Evolutionary conservation across 2,888 invertebrate species (phyloP).

Genomic region (Hesperia comma): DNA sequence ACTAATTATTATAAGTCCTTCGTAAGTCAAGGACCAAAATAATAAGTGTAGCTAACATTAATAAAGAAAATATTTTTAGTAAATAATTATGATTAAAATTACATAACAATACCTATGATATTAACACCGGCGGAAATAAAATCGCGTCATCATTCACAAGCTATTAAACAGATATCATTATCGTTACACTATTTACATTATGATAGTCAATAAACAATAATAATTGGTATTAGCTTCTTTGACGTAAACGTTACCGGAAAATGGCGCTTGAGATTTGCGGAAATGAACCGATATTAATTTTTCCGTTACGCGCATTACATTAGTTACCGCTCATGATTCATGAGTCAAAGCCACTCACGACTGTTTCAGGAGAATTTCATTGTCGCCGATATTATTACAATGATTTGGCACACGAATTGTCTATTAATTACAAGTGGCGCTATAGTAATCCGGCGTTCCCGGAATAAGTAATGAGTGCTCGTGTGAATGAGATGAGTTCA

Average conservation of each 20-base stretch:
- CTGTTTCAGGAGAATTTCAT: conserved; percentile 41
- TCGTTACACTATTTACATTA: not conserved
- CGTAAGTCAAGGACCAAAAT: too few species aligned
- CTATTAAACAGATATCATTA: not conserved
- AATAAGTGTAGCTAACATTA: too few species aligned
- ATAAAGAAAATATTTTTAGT: too few species aligned
- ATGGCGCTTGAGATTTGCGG: conserved; percentile 6
- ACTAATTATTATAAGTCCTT: too few species aligned
- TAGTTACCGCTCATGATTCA: not conserved
- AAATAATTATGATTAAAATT: too few species aligned
- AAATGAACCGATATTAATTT: conserved; percentile 17
- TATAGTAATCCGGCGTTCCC: conserved; percentile 51
- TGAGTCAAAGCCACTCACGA: conserved; percentile 41
- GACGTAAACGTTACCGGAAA: conserved; percentile 10
- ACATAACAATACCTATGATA: too few species aligned
- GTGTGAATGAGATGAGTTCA: conserved; percentile 60
- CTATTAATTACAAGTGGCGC: conserved; percentile 42
- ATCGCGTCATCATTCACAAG: not conserved
- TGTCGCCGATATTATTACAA: conserved; percentile 21
- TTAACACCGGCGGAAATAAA: not conserved
- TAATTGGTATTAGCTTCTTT: not conserved
- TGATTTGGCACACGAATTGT: conserved; percentile 34
- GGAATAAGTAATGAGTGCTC: conserved; percentile 51
- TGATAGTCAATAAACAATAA: conserved; percentile 14
- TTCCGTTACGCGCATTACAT: conserved; percentile 12